Evolutionary conservation across 1,140 invertebrate genomes (phyloP).

Genomic region (Xylocopa sonorina): DNA sequence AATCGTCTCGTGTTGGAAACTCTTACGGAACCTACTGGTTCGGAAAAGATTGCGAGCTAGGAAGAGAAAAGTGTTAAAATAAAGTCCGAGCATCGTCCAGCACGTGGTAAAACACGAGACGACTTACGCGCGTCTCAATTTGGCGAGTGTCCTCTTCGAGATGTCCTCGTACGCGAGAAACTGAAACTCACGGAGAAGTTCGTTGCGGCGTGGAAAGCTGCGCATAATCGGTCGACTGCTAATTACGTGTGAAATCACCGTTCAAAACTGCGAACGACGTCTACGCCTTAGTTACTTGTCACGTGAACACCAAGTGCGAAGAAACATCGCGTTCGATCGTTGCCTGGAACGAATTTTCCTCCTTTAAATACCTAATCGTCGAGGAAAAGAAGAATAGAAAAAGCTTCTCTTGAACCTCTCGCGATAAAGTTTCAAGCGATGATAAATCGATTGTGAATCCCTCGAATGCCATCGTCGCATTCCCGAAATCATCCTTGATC

Average conservation of each 20-base stretch:
- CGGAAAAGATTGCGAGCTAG: neutral
- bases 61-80: neutral
- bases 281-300: slow-evolving; percentile 25
- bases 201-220: neutral
- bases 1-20: neutral
- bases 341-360: neutral
- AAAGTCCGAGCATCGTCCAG: slow-evolving; percentile 8
- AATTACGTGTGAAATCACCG: slow-evolving; percentile 41
- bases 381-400: neutral
- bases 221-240: slow-evolving; percentile 15
- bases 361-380: neutral
- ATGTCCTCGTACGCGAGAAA: neutral
- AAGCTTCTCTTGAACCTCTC: neutral
- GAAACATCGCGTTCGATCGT: slow-evolving; percentile 2
- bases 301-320: slow-evolving; percentile 4
- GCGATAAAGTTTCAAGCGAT: neutral
- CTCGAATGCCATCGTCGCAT: neutral
- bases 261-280: slow-evolving; percentile 24
- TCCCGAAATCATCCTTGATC: neutral
- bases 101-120: neutral
- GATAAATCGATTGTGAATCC: neutral
- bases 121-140: slow-evolving; percentile 1
- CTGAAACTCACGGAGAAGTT: neutral
- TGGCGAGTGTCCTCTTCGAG: slow-evolving; percentile 21
- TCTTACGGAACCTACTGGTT: neutral